Conservation (phyloP, 2,113 vertebrate species). For the Saguinus imperator region DNA sequence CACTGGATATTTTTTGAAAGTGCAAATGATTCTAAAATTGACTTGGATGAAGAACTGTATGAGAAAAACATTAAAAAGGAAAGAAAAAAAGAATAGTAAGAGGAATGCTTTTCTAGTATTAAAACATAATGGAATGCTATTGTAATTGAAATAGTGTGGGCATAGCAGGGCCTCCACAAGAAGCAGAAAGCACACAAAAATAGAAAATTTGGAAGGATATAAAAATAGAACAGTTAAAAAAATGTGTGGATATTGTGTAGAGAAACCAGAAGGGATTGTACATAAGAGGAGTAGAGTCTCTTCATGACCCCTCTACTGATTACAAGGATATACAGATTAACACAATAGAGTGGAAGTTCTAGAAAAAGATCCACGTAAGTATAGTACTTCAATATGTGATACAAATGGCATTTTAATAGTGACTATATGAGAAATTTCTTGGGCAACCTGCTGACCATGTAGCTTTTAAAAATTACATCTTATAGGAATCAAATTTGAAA, state of each 20-base stretch:
- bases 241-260: not conserved
- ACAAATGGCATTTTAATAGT: slow-evolving; percentile 26
- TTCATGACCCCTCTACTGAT: not conserved
- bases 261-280: not conserved
- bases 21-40: slow-evolving; percentile 71
- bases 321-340: not conserved
- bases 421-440: slow-evolving; percentile 22
- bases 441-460: not conserved
- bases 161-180: not conserved
- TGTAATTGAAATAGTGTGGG: not conserved
- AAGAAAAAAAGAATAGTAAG: slow-evolving; percentile 1
- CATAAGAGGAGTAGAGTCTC: not conserved
- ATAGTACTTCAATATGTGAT: not conserved
- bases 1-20: slow-evolving; percentile 52
- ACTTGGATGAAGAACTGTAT: slow-evolving; percentile 54
- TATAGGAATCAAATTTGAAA: slow-evolving; percentile 12
- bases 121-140: not conserved
- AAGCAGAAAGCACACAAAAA: slow-evolving; percentile 12
- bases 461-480: not conserved
- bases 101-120: slow-evolving; percentile 16
- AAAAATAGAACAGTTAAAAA: slow-evolving; percentile 21
- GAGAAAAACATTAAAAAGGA: slow-evolving; percentile 49
- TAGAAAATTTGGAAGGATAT: not conserved
- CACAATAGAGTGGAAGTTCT: not conserved
- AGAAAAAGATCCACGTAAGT: not conserved